Evolutionary conservation across 2,888 invertebrate genomes (phyloP), one percentile per base, ranked within the genome.

Genomic region (Oligia strigilis): DNA sequence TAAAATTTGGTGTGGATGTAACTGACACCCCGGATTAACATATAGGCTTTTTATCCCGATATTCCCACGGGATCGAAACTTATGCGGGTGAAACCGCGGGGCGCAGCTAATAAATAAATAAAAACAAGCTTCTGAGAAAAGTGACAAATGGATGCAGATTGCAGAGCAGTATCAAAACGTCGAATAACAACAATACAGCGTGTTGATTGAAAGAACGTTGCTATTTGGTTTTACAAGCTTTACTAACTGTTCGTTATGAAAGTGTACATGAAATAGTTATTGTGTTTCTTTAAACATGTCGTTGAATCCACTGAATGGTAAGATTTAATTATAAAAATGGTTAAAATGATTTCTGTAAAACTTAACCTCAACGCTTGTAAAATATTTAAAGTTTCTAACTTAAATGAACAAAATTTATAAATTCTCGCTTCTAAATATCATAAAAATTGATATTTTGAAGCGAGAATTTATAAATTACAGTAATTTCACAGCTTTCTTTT

Each of bases 271-370:
- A 43, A 36, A 64, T 36, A 66, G 29, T 75, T 64, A 60, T 46
- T 65, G 36, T 62, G 19, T 9, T 0, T 46, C 40, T 4, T 49
- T 36, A 90, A 85, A 60, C 6, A 96, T 96, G 96, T 93, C 95
- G 23, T 88, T 95, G 46, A 96, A 95, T 86, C 96, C 96, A 43
- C 83, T 97, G 62, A 95, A 94, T 77, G 96, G 96, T 96, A 92
- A 91, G 93, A 29, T 40, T 62, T 82, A 36, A 43, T 46, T 74
- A 1, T 1, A 23, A 13, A 65, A 4, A 49, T 43, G 0, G 0
- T 8, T 75, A 17, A 62, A 29, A 60, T 55, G 0, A 29, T 46
- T 36, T 77, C 67, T 77, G 46, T 74, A 23, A 23, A 66, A 84
- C 83, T 85, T 93, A 93, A 92, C 91, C 93, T 94, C 82, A 86